These are phyloP conservation scores for Actinopyga echinites DNA, from an alignment of 53 echinoderm and acorn worm genomes.

Conservation along the genomic window DNA sequence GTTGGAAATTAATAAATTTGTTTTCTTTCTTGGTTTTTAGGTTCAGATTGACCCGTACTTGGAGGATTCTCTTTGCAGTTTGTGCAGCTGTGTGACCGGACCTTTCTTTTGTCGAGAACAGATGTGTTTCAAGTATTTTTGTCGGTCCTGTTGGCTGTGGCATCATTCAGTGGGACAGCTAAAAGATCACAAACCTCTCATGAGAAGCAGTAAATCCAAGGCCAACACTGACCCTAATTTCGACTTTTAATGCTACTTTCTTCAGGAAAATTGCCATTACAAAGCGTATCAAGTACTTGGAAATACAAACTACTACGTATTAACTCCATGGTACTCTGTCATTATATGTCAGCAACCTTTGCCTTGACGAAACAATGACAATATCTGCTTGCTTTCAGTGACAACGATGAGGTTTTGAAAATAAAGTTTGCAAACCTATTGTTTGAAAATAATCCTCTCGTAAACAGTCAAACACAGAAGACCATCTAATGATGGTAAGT, in stretches of 20 bases:
- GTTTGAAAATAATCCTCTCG: no score
- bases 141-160: constrained; percentile 98
- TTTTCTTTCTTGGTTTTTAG: constrained; percentile 30
- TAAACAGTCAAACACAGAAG: no score
- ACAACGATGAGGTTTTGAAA: no score
- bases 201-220: constrained; percentile 92
- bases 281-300: no score
- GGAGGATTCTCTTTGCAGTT: constrained; percentile 91
- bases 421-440: no score
- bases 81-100: constrained; percentile 87
- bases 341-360: no score
- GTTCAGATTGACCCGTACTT: constrained; percentile 97
- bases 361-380: no score
- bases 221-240: constrained; percentile 26
- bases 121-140: constrained; percentile 97
- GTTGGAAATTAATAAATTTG: not conserved
- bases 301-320: no score
- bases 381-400: no score
- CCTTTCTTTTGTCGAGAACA: constrained; percentile 99
- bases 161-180: constrained; percentile 90
- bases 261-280: no score
- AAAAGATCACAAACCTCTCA: constrained; percentile 91
- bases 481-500: no score
- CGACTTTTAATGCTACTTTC: not conserved
- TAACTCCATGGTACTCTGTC: no score